phyloP scores from a whole-genome alignment of 1,140 invertebrate species.

The Zaprionus inermis region DNA sequence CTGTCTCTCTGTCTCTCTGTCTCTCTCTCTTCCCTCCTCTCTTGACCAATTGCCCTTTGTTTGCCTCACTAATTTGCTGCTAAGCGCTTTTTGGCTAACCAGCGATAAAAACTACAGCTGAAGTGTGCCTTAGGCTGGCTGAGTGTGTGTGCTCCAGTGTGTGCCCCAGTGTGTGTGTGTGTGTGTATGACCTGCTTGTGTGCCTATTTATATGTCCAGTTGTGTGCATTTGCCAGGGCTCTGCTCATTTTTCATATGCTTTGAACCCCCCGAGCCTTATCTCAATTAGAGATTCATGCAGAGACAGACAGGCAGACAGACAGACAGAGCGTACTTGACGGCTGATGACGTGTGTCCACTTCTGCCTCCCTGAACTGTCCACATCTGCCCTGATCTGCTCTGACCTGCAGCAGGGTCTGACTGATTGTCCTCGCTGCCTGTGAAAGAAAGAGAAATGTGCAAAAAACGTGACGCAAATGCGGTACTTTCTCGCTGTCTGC shows the following conservation, averaged over 20 bases:
- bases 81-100: slow-evolving; percentile 41
- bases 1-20: neutral
- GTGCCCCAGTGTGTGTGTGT: neutral
- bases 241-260: slow-evolving; percentile 60
- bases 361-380: neutral
- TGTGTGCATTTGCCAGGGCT: slow-evolving; percentile 31
- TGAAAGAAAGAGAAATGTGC: slow-evolving; percentile 45
- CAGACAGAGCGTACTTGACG: slow-evolving; percentile 46
- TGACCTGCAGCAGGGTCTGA: slow-evolving; percentile 14
- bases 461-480: slow-evolving; percentile 70
- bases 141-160: neutral
- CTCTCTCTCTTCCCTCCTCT: neutral
- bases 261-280: slow-evolving; percentile 55
- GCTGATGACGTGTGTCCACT: slow-evolving; percentile 36
- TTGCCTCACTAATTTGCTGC: slow-evolving; percentile 42
- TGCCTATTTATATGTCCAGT: neutral
- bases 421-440: slow-evolving; percentile 6
- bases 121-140: neutral
- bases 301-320: too few species aligned
- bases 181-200: neutral
- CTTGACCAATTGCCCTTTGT: slow-evolving; percentile 21
- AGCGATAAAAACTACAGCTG: slow-evolving; percentile 13
- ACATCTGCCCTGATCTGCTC: neutral
- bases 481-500: neutral
- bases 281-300: slow-evolving; percentile 76